Evolutionary conservation across 2,888 invertebrate genomes (phyloP).

Genomic region (Drosophila nr. medialis): DNA sequence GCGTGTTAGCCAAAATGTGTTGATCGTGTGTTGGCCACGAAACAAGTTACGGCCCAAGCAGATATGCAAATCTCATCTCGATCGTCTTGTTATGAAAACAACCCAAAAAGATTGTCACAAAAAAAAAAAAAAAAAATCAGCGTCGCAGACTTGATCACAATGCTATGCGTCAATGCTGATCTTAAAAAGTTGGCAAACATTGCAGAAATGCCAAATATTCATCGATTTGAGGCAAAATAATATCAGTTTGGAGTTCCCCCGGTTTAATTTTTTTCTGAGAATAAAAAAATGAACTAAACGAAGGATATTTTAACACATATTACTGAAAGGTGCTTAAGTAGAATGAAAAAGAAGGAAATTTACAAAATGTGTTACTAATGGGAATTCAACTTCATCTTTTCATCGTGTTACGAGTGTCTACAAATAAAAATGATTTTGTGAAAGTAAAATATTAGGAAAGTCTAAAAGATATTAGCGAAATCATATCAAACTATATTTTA

Average conservation of each 20-base stretch:
- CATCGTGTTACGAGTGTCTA: too few species aligned
- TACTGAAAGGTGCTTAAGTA: not conserved
- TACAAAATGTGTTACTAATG: not conserved
- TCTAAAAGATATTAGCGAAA: too few species aligned
- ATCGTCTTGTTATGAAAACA: conserved; percentile 52
- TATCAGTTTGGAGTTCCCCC: conserved; percentile 38
- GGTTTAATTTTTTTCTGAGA: not conserved
- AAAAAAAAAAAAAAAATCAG: too few species aligned
- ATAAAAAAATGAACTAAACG: not conserved
- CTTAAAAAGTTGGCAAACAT: conserved; percentile 8
- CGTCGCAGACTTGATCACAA: not conserved
- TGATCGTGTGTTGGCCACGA: conserved; percentile 32
- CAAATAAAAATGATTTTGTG: not conserved
- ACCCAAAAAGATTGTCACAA: conserved; percentile 8
- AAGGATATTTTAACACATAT: not conserved
- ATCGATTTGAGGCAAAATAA: not conserved
- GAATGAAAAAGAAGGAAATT: not conserved
- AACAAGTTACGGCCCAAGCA: conserved; percentile 46
- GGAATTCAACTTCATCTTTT: not conserved
- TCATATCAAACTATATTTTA: not conserved
- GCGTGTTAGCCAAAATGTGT: conserved; percentile 61
- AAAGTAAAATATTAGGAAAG: not conserved
- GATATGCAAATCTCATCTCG: conserved; percentile 41
- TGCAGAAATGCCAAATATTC: conserved; percentile 1
- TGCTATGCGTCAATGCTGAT: conserved; percentile 47